phyloP scores from a whole-genome alignment of 1,140 invertebrate species.

The Pseudomyrmex sp. region DNA sequence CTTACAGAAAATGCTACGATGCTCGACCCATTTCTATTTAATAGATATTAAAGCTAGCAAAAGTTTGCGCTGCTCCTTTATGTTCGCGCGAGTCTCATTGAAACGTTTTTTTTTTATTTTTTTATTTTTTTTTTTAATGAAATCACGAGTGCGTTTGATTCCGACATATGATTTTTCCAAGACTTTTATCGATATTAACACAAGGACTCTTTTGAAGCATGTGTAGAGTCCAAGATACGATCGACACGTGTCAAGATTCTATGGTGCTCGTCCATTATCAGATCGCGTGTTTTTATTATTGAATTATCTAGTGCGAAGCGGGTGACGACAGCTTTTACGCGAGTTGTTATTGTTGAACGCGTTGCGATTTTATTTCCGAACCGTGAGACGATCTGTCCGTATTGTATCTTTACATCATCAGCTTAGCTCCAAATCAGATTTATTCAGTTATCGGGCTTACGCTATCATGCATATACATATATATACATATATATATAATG shows the following conservation, averaged over 20 bases:
- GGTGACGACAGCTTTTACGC: not conserved
- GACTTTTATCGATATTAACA: not conserved
- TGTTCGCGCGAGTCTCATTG: not conserved
- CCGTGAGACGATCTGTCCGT: not conserved
- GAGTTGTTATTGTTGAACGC: conserved; percentile 1
- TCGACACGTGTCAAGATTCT: conserved; percentile 41
- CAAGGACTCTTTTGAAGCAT: not conserved
- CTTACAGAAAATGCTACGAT: not conserved
- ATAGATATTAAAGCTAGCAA: not conserved
- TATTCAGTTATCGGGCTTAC: not conserved
- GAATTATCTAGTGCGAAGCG: conserved; percentile 23
- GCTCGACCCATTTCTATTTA: conserved; percentile 20
- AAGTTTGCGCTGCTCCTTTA: not conserved
- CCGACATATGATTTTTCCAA: not conserved
- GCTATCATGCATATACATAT: not conserved
- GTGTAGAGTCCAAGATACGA: conserved; percentile 17
- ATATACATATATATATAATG: not conserved
- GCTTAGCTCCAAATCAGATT: conserved; percentile 12
- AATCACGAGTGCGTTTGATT: not conserved
- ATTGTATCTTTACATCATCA: conserved; percentile 17
- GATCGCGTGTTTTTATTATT: conserved; percentile 24
- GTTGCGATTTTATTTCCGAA: conserved; percentile 18
- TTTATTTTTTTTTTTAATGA: conserved; percentile 1
- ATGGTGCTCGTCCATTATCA: not conserved
- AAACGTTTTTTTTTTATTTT: too few species aligned